These are phyloP conservation scores for Corynorhinus townsendii DNA, from an alignment of 2,113 vertebrate genomes.

Conservation along the genomic window DNA sequence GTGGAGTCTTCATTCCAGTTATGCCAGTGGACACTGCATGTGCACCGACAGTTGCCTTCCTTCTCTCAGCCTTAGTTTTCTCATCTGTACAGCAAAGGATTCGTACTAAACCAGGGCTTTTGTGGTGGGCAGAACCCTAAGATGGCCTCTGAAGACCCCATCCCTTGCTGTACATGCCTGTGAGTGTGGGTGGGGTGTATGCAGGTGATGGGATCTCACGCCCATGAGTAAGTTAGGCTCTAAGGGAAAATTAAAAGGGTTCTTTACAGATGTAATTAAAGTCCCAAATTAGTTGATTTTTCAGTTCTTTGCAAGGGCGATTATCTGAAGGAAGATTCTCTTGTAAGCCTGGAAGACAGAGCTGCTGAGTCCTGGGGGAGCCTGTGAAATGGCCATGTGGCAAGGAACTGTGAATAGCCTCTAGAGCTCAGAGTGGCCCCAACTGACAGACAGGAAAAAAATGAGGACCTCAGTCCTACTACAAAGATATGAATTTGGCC, in stretches of 20 bases:
- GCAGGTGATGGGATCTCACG: background rate
- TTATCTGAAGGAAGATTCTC: background rate
- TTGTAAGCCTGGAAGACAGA: background rate
- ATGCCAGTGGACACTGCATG: background rate
- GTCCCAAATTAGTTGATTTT: background rate
- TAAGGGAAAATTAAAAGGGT: background rate
- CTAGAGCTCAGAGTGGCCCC: background rate
- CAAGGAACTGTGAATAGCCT: background rate
- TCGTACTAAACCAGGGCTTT: accelerated
- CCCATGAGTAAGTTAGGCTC: background rate
- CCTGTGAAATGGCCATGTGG: background rate
- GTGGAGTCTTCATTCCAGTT: background rate
- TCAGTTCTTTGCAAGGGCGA: background rate
- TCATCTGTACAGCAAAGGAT: background rate
- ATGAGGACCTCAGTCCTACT: background rate
- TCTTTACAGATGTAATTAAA: background rate
- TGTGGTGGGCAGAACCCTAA: background rate
- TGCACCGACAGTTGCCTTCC: background rate
- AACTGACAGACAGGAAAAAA: background rate
- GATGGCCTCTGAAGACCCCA: background rate
- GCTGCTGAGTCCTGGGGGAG: background rate
- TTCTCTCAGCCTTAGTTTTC: background rate
- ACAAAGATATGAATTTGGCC: background rate
- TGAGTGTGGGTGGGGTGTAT: background rate
- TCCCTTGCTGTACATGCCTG: accelerated